Evolutionary conservation across 1,140 invertebrate species (phyloP), one percentile per base, ranked within the genome.

Genomic region (Dendroctonus ponderosae): DNA sequence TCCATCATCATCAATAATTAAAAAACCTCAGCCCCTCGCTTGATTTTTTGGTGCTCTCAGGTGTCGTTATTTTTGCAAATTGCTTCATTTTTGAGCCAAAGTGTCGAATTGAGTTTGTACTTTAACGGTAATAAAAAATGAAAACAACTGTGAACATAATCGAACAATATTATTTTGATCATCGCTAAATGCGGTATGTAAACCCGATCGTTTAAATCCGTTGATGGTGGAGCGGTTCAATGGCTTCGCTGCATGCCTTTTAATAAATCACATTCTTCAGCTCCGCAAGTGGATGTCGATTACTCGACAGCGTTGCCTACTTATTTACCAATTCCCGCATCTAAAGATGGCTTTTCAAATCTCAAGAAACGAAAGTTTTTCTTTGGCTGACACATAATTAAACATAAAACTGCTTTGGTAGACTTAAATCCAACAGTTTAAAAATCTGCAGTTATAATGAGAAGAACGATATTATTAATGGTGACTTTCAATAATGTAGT

Each of bases 231-330:
- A 53, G 43, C 59, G 62, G 67, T 68, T 68, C 67, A 68, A 63
- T 68, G 67, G 67, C 62, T 64, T 40, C 49, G 44, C 42, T 68
- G 59, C 54, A 64, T 63, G 67, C 61, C 54, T 68, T 64, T 58
- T 64, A 68, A 68, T 68, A 68, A 64, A 68, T 68, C 67, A 68
- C 67, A 68, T 64, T 68, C 67, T 68, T 68, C 12, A 53, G 46
- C 61, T 62, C 61, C 52, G 67, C 67, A 68, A 68, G 67, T 68
- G 61, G 66, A 67, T 58, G 44, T 61, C 52, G 59, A 61, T 44
- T 67, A 61, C 15, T 26, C 14, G 66, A 14, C 66, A 38, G 12
- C 11, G 61, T 62, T 62, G 61, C 61, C 61, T 7, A 8, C 7
- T 44, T n/a, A 4, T 59, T 38, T n/a, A 59, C 3, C 7, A 4